Conservation (phyloP, 2,797 vertebrate species). For the Spea hammondii region DNA sequence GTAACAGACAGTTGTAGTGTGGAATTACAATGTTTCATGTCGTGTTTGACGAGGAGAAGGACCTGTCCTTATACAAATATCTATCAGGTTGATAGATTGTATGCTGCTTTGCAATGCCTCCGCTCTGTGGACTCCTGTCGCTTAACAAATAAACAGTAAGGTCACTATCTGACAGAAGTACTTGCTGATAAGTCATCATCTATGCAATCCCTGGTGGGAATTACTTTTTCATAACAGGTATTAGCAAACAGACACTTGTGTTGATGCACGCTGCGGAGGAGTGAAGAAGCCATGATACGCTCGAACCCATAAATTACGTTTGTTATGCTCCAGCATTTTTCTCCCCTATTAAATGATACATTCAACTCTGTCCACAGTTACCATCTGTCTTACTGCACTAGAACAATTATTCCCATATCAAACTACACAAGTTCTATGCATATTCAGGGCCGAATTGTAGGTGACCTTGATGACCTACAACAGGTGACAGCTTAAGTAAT, state of each 20-base stretch:
- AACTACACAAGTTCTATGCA: conserved; percentile 8
- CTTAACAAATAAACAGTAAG: conserved; percentile 42
- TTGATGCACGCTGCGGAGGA: conserved; percentile 32
- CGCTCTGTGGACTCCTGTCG: conserved; percentile 40
- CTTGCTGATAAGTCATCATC: conserved; percentile 44
- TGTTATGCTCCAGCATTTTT: conserved; percentile 31
- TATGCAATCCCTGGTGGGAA: conserved; percentile 20
- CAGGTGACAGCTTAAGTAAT: background rate
- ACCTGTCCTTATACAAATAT: conserved; percentile 49
- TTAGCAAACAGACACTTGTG: conserved; percentile 36
- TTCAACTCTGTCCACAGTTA: conserved; percentile 12
- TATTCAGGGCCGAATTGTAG: conserved; percentile 1
- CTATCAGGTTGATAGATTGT: conserved; percentile 50
- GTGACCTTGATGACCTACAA: conserved; percentile 1
- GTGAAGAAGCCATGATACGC: conserved; percentile 16
- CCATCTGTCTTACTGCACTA: conserved; percentile 28
- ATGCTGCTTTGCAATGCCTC: conserved; percentile 6
- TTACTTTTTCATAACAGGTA: conserved; percentile 42
- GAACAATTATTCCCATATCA: conserved; percentile 25
- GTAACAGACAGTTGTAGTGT: conserved; percentile 36
- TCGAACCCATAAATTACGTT: conserved; percentile 38
- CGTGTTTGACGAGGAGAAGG: conserved; percentile 49
- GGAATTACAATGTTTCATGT: conserved; percentile 46
- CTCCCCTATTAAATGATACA: conserved; percentile 15
- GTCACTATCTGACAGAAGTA: conserved; percentile 38